These are phyloP conservation scores for Bombus turneri DNA, from an alignment of 1,140 invertebrate species.

Conservation along the genomic window DNA sequence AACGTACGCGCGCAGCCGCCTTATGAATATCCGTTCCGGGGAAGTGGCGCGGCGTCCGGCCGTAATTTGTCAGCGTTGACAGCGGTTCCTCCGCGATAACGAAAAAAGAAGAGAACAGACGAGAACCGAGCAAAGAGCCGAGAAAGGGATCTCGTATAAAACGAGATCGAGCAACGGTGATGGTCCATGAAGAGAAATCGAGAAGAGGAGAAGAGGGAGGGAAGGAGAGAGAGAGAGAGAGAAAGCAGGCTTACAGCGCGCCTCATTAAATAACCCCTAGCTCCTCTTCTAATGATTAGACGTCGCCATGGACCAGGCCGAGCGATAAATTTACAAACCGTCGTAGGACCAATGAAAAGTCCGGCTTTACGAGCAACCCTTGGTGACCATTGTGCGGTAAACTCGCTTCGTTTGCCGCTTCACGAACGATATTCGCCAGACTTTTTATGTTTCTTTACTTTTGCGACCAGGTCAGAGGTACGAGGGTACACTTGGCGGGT, in stretches of 20 bases:
- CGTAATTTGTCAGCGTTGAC: conserved; percentile 65
- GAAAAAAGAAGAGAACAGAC: conserved; percentile 29
- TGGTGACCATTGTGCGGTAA: not conserved
- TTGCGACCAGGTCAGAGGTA: too few species aligned
- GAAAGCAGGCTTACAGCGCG: conserved; percentile 50
- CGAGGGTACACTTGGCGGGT: too few species aligned
- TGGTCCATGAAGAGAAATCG: not conserved
- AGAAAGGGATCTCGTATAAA: conserved; percentile 16
- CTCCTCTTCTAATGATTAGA: conserved; percentile 52
- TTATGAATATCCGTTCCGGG: conserved; percentile 61
- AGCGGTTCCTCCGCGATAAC: conserved; percentile 58
- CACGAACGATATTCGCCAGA: too few species aligned
- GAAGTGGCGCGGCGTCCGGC: conserved; percentile 41
- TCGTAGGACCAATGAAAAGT: conserved; percentile 18
- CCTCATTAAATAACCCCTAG: conserved; percentile 61
- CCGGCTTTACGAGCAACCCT: conserved; percentile 28
- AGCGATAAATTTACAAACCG: conserved; percentile 58
- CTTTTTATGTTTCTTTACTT: conserved; percentile 15
- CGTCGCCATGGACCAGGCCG: conserved; percentile 24
- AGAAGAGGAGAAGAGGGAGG: not conserved
- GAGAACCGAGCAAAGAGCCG: not conserved
- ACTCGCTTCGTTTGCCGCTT: not conserved
- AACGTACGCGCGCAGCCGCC: conserved; percentile 4
- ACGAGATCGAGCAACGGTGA: conserved; percentile 6
- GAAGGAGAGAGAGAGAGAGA: not conserved